Conservation (phyloP, 1,140 invertebrate species). For the Caenorhabditis inopinata region DNA sequence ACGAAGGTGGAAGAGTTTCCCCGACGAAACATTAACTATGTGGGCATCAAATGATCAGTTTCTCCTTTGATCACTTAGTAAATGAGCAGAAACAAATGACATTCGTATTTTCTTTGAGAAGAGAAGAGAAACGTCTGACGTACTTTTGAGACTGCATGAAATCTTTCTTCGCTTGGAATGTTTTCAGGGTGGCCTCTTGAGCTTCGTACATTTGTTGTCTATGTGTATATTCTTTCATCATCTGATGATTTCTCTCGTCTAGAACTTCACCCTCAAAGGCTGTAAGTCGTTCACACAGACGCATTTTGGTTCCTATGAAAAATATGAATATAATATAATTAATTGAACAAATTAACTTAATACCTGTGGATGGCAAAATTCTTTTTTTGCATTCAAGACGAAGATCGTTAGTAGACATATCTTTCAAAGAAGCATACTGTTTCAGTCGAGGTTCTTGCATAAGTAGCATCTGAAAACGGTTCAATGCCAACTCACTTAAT, state of each 20-base stretch:
- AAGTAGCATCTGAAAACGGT: background rate
- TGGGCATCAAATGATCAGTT: background rate
- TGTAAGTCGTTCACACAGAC: background rate
- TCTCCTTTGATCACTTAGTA: background rate
- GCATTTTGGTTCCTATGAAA: background rate
- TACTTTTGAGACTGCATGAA: slow-evolving; percentile 2
- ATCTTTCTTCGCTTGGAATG: background rate
- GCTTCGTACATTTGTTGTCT: background rate
- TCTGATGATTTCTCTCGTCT: background rate
- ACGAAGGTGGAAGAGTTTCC: slow-evolving; percentile 3
- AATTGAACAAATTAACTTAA: too few relatives aligned
- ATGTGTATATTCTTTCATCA: background rate
- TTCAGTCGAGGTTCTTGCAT: slow-evolving; percentile 6
- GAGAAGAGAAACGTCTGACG: background rate
- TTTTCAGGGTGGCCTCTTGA: background rate
- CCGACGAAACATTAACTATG: too few relatives aligned
- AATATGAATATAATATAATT: too few relatives aligned
- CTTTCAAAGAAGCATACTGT: background rate
- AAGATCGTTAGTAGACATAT: background rate
- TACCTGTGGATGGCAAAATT: background rate
- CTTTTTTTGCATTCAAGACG: background rate
- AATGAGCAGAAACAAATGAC: slow-evolving; percentile 10
- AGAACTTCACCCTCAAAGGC: background rate
- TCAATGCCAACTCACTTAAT: too few relatives aligned
- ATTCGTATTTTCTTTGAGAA: background rate